Base-by-base conservation (phyloP, 2,797 vertebrate genomes). In the Danio aesculapii region DNA sequence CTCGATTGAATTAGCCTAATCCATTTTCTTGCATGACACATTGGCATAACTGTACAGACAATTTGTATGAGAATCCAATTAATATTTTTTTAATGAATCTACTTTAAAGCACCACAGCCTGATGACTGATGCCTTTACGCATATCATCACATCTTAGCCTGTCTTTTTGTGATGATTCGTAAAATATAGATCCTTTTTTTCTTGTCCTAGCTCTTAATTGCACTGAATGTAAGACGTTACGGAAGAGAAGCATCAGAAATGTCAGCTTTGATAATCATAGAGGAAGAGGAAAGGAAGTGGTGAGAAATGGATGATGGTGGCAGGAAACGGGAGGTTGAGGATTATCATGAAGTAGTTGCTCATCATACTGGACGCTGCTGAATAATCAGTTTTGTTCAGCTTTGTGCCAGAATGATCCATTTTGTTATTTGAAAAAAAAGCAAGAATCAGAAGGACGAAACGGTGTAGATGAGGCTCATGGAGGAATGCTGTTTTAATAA, bases 401-500 rank as follows among this genome's bases (percentile, higher is more conserved):
- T 30, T 17, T 44, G 6, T 63, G 67, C 43, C 43, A 57, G 64
- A 17, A 41, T 39, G 44, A 59, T 59, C 57, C 30, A 41, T 82
- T 58, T 13, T 57, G 41, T 67, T 50, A 67, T 59, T 61, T 58
- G n/a, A n/a, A 70, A 59, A 30, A 30, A 30, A 30, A 30, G 30
- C 16, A 30, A 5, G 62, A 76, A 57, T 61, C 47, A 61, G 9
- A 55, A 59, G 67, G 46, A 46, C 30, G 6, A 44, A 50, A 16
- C 58, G 14, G 19, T 10, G 13, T 74, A 58, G 43, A 77, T 19
- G 59, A 57, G 10, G 43, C 70, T 81, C 53, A 92, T 92, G 91
- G 89, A 88, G 73, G 79, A 83, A 77, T 68, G 62, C 78, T 81
- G 81, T 63, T 7, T 71, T 46, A 47, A 39, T 83, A 81, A 81